Base-by-base conservation (phyloP, 2,797 vertebrate species). In the Coendou prehensilis region DNA sequence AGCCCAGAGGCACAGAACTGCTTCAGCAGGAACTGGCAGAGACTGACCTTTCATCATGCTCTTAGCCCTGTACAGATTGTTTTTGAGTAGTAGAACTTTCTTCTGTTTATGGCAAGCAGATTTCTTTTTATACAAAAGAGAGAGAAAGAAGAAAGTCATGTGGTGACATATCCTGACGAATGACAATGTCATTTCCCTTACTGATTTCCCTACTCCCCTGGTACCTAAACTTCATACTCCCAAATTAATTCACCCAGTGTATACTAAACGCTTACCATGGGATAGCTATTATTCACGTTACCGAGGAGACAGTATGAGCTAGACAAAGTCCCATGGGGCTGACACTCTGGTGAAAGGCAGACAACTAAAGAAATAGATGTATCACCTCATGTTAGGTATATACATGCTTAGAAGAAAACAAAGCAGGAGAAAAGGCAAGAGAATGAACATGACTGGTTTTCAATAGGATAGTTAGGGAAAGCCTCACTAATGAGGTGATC, bases 221-320 rank as follows among this genome's bases (percentile, higher is more conserved):
- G 64, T 52, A 92, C 37, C 56, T 37, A 59, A 47, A 84, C n/a
- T 75, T 88, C 45, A 92, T 93, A 87, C 90, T 92, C 73, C 81
- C 92, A 63, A 88, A 95, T 92, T 82, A 94, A 95, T 83, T 90
- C 95, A 80, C 67, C 82, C 93, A 83, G 3, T 83, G 95, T 85
- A 88, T 90, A 92, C 59, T 54, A 75, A 87, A 52, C 78, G 61
- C 22, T 93, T 81, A 67, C 64, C 83, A 22, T 37, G 22, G 83
- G 52, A 41, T 11, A 10, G 37, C 59, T 91, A 87, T 95, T 89
- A 84, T 76, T 94, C 87, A 91, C 59, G 81, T 95, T 93, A 85
- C 84, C 82, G 76, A 82, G 15, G 85, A 96, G 96, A 85, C 71
- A 57, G 78, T 45, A 87, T 81, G 76, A 89, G 89, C 82, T 41